Percentiles rank a stretch among this genome's conserved stretches.
Conservation (phyloP, 2,888 invertebrate species). For the Ectemnius cavifrons region DNA sequence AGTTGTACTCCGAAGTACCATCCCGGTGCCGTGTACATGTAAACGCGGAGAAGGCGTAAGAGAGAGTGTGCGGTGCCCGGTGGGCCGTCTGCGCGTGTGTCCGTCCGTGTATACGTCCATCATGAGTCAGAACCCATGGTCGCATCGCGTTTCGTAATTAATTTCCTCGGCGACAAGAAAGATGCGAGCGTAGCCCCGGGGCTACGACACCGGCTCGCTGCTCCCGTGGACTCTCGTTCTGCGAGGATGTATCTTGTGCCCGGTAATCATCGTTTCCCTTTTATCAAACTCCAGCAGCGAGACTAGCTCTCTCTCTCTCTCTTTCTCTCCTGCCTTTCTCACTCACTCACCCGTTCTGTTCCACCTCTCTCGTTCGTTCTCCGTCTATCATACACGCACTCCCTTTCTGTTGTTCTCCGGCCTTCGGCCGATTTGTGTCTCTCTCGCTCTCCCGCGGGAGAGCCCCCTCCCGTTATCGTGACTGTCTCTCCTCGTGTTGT, state of each 20-base stretch:
- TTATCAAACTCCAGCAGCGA: not conserved
- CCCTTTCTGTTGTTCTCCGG: not conserved
- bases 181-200: conserved; percentile 54
- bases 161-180: conserved; percentile 51
- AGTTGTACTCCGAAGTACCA: not conserved
- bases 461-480: conserved; percentile 31
- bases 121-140: conserved; percentile 72
- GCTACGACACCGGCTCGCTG: conserved; percentile 42
- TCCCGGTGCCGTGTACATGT: conserved; percentile 9
- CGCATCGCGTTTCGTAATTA: conserved; percentile 69
- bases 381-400: not conserved
- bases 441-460: conserved; percentile 18
- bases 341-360: not conserved
- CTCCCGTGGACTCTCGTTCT: conserved; percentile 40
- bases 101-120: conserved; percentile 53
- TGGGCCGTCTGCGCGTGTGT: conserved; percentile 1
- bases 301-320: not conserved
- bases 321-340: not conserved
- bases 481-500: conserved; percentile 46
- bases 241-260: conserved; percentile 55
- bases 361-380: not conserved
- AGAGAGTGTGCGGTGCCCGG: not conserved
- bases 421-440: not conserved
- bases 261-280: conserved; percentile 48
- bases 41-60: conserved; percentile 17